Evolutionary conservation across 2,113 vertebrate genomes (phyloP).

Genomic region (Neofelis nebulosa): DNA sequence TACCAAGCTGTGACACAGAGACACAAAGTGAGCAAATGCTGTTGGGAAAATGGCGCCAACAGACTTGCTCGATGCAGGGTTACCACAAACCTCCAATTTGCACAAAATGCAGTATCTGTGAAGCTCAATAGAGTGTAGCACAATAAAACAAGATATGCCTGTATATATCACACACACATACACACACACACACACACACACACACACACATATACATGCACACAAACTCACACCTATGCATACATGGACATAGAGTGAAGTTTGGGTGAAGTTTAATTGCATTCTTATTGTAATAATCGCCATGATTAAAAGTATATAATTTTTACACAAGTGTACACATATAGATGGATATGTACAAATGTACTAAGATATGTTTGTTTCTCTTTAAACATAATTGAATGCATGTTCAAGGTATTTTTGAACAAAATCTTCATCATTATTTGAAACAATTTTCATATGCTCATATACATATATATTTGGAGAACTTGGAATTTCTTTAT

Average conservation of each 20-base stretch:
- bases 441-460: not conserved
- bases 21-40: not conserved
- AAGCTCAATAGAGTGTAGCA: not conserved
- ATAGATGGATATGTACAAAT: not conserved
- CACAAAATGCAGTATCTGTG: not conserved
- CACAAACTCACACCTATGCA: not conserved
- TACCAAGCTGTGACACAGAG: not conserved
- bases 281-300: not conserved
- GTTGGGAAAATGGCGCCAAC: not conserved
- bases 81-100: not conserved
- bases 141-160: not conserved
- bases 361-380: not conserved
- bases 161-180: not conserved
- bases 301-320: not conserved
- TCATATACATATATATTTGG: not conserved
- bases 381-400: slow-evolving; percentile 24
- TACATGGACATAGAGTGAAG: not conserved
- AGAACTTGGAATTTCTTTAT: slow-evolving; percentile 29
- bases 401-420: not conserved
- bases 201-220: not conserved
- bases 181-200: too few species aligned
- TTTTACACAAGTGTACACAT: not conserved
- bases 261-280: not conserved
- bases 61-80: not conserved
- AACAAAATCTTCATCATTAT: slow-evolving; percentile 27